A percentile compares a stretch with the other conserved stretches of the same genome.
Conservation (phyloP, 1,140 invertebrate genomes). For the Triops longicaudatus region DNA sequence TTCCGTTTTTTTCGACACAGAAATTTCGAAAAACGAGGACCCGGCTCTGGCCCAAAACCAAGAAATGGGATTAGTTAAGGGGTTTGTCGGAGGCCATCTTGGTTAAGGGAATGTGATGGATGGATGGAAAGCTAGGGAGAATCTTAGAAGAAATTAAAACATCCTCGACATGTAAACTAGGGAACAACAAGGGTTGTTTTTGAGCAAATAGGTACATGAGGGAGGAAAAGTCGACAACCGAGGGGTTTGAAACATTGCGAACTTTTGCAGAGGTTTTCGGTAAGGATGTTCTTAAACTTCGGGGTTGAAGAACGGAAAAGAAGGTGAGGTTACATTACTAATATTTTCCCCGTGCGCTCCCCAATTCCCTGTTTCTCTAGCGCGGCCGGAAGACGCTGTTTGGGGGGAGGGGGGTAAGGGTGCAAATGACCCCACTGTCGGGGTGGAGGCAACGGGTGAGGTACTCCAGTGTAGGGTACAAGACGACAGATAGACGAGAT, state of each 20-base stretch:
- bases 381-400: not conserved
- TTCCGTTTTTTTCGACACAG: not conserved
- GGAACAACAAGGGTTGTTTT: not conserved
- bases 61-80: no score
- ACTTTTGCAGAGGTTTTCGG: not conserved
- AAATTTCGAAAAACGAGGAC: not conserved
- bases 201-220: not conserved
- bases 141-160: no score
- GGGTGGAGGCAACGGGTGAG: not conserved
- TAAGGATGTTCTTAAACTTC: not conserved
- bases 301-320: not conserved
- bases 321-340: not conserved
- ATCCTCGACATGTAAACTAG: not conserved
- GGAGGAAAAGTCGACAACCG: not conserved
- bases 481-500: constrained; percentile 8
- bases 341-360: not conserved
- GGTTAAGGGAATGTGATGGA: no score
- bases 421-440: not conserved
- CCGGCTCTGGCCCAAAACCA: not conserved
- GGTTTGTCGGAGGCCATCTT: no score
- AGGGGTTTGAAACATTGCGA: not conserved
- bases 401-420: not conserved
- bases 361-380: not conserved
- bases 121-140: no score
- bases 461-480: not conserved